These are phyloP conservation scores for Diaphora mendica DNA, from an alignment of 2,888 invertebrate species.

Conservation along the genomic window DNA sequence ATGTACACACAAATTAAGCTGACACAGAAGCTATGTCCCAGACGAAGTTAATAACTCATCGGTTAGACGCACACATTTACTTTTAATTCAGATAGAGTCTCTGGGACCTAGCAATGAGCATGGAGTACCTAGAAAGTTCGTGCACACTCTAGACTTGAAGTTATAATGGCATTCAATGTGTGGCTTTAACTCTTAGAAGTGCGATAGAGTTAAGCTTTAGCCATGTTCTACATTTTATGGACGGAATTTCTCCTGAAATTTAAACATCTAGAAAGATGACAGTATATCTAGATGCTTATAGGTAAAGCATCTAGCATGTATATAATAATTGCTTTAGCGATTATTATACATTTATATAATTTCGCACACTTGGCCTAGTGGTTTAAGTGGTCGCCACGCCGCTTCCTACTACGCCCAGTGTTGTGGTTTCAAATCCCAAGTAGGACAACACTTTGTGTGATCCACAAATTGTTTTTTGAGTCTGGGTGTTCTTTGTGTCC, in stretches of 20 bases:
- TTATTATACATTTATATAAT: too few species aligned
- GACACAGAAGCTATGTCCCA: neutral
- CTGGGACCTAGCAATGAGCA: neutral
- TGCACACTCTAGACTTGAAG: neutral
- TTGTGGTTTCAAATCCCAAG: too few species aligned
- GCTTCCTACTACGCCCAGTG: too few species aligned
- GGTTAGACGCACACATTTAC: neutral
- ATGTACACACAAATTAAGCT: neutral
- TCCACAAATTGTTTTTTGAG: too few species aligned
- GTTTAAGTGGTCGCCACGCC: too few species aligned
- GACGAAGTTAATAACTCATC: neutral
- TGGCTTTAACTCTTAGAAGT: neutral
- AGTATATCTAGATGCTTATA: neutral
- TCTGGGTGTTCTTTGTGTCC: too few species aligned
- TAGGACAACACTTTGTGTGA: too few species aligned
- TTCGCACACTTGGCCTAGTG: too few species aligned
- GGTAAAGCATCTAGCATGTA: too few species aligned
- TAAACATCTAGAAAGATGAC: neutral
- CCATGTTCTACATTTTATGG: neutral
- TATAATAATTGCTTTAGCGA: neutral
- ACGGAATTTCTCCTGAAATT: neutral
- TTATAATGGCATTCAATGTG: neutral
- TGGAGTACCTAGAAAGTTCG: neutral
- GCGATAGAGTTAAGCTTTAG: neutral
- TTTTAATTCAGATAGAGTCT: neutral